phyloP scores from a whole-genome alignment of 2,888 invertebrate genomes.

The Anorthoa munda region DNA sequence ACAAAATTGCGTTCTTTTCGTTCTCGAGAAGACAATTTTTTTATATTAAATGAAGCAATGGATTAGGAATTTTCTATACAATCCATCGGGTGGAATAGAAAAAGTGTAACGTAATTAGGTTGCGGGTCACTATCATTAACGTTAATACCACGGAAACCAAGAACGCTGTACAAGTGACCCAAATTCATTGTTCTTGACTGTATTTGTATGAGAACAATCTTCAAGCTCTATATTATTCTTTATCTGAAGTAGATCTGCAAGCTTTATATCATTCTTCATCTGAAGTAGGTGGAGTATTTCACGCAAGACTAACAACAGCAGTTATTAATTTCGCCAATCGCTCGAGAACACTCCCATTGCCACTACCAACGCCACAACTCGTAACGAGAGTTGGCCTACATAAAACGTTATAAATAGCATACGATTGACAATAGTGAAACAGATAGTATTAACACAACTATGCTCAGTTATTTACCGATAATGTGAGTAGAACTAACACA shows the following conservation, averaged over 20 bases:
- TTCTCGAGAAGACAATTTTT: too few species aligned
- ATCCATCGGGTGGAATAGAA: too few species aligned
- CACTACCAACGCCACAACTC: conserved; percentile 19
- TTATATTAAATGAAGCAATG: too few species aligned
- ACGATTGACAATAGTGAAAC: conserved; percentile 26
- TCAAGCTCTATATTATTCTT: background rate
- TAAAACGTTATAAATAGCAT: conserved; percentile 52
- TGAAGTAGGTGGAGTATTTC: background rate
- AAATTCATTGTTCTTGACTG: background rate
- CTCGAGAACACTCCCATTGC: conserved; percentile 38
- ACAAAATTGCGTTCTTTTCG: too few species aligned
- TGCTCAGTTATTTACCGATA: conserved; percentile 35
- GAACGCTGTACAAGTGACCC: background rate
- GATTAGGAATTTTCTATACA: too few species aligned
- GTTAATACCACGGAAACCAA: background rate
- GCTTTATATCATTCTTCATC: background rate
- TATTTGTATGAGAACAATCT: background rate
- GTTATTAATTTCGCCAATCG: conserved; percentile 49
- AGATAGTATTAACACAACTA: conserved; percentile 29
- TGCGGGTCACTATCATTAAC: too few species aligned
- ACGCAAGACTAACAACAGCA: background rate
- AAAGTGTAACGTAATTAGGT: too few species aligned
- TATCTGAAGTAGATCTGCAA: background rate
- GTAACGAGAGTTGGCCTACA: conserved; percentile 50
- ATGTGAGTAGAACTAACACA: conserved; percentile 10